phyloP scores from a whole-genome alignment of 1,140 invertebrate species.

The Wasmannia auropunctata region DNA sequence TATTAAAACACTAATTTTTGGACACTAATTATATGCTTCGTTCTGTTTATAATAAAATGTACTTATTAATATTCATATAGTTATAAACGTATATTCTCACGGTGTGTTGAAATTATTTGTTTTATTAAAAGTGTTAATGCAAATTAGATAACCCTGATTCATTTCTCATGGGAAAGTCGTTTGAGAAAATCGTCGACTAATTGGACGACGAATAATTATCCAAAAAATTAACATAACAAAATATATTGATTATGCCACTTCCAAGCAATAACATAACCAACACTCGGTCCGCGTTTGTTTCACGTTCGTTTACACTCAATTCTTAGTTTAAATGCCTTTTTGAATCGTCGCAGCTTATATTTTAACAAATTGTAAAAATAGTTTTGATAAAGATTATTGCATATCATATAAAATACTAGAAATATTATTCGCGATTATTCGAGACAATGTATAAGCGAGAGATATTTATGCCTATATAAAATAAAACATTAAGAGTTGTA shows the following conservation, averaged over 20 bases:
- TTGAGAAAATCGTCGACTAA: not conserved
- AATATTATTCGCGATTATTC: too few species aligned
- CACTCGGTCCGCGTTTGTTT: not conserved
- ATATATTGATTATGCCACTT: not conserved
- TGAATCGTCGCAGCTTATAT: not conserved
- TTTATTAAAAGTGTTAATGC: not conserved
- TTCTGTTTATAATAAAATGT: not conserved
- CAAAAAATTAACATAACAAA: constrained; percentile 25
- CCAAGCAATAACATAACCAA: not conserved
- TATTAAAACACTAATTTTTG: not conserved
- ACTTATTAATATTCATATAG: not conserved
- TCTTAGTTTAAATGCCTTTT: not conserved
- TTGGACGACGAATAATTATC: constrained; percentile 15
- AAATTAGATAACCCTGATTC: constrained; percentile 8
- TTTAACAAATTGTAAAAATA: not conserved
- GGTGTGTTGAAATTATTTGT: not conserved
- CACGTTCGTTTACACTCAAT: not conserved
- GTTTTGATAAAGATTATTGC: not conserved
- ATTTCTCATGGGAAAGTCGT: constrained; percentile 4
- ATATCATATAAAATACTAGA: too few species aligned
- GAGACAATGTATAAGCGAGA: too few species aligned
- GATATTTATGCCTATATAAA: too few species aligned
- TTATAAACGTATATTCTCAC: not conserved
- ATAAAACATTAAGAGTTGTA: too few species aligned
- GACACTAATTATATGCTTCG: not conserved